Percentiles rank a stretch among this genome's conserved stretches.
phyloP scores from a whole-genome alignment of 1,140 invertebrate genomes.

The Caenorhabditis briggsae region DNA sequence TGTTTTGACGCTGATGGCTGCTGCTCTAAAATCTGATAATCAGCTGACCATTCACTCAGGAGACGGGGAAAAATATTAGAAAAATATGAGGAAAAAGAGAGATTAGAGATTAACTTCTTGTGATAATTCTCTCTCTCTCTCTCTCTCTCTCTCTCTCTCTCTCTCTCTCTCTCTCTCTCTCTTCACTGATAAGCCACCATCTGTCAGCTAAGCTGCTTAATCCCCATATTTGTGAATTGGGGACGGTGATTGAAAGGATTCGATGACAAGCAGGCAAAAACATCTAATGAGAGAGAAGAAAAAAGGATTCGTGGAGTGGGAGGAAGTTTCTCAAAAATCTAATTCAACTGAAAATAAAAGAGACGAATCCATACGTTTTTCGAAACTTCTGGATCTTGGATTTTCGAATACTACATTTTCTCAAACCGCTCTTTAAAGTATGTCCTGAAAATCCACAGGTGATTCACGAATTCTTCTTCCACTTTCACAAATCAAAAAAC shows the following conservation, averaged over 20 bases:
- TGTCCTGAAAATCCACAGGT: background rate
- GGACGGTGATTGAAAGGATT: slow-evolving; percentile 34
- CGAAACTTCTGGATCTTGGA: too few species aligned
- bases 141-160: background rate
- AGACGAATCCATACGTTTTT: background rate
- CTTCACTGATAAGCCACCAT: background rate
- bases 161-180: background rate
- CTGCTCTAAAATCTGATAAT: background rate
- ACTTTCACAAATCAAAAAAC: background rate
- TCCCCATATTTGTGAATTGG: slow-evolving; percentile 35
- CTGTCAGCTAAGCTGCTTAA: background rate
- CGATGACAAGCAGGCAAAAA: background rate
- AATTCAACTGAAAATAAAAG: background rate
- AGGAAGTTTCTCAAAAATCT: background rate
- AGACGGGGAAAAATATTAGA: background rate
- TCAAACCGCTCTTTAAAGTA: background rate
- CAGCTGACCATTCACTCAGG: slow-evolving; percentile 10
- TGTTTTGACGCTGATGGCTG: slow-evolving; percentile 15
- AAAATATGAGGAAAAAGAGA: slow-evolving; percentile 18
- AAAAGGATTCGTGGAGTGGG: background rate
- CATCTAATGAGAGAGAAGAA: too few species aligned
- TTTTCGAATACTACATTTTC: too few species aligned
- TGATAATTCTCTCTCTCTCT: background rate
- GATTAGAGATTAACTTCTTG: slow-evolving; percentile 49
- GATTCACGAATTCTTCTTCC: background rate